Percentiles rank a stretch among this genome's conserved stretches.
phyloP scores from a whole-genome alignment of 1,140 invertebrate species.

The Camponotus floridanus region DNA sequence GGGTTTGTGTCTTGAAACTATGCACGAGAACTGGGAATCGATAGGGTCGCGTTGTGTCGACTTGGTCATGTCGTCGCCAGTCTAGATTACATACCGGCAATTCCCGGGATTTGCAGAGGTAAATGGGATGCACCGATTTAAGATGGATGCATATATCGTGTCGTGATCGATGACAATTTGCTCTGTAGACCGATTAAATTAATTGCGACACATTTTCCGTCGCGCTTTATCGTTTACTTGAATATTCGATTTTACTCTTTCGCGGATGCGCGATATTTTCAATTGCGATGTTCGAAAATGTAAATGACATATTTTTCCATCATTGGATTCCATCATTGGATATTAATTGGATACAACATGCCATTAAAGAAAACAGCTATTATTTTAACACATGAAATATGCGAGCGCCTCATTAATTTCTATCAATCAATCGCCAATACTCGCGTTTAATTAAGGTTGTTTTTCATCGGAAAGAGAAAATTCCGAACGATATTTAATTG shows the following conservation, averaged over 20 bases:
- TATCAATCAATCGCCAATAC: conserved; percentile 16
- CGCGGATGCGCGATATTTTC: not conserved
- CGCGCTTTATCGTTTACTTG: not conserved
- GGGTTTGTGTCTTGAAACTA: conserved; percentile 48
- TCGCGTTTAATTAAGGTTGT: conserved; percentile 28
- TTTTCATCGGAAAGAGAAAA: conserved; percentile 18
- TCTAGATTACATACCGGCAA: conserved; percentile 55
- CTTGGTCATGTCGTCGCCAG: conserved; percentile 46
- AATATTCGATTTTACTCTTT: not conserved
- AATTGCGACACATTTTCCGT: not conserved
- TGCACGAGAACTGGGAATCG: conserved; percentile 35
- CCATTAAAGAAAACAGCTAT: conserved; percentile 15
- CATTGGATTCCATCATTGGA: not conserved
- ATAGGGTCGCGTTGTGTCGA: conserved; percentile 55
- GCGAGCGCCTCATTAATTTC: conserved; percentile 30
- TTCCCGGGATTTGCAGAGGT: conserved; percentile 55
- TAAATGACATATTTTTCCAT: not conserved
- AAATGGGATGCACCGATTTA: conserved; percentile 55
- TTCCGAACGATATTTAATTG: conserved; percentile 15
- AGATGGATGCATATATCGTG: conserved; percentile 11
- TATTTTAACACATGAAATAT: conserved; percentile 4
- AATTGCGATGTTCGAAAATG: not conserved
- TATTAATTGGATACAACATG: conserved; percentile 18
- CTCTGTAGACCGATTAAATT: conserved; percentile 4
- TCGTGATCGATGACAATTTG: not conserved